Evolutionary conservation across 2,797 vertebrate genomes (phyloP).

Genomic region (Enteromius treurensis): DNA sequence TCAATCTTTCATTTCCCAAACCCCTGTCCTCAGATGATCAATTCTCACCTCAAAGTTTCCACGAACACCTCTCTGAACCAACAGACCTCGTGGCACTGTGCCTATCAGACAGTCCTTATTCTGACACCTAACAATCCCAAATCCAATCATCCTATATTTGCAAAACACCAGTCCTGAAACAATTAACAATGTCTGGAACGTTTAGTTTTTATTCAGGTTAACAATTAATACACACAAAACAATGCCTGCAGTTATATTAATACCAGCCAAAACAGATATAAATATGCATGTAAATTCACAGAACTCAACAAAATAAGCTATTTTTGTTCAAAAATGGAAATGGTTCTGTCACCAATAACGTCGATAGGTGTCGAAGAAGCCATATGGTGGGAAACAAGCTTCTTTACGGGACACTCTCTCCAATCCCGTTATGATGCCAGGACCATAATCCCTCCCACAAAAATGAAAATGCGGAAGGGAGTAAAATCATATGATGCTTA

Average conservation of each 20-base stretch:
- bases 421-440: slow-evolving; percentile 67
- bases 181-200: neutral
- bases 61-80: neutral
- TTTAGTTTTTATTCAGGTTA: neutral
- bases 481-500: neutral
- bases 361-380: slow-evolving; percentile 45
- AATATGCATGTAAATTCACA: neutral
- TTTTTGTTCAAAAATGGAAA: slow-evolving; percentile 42
- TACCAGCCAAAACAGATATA: neutral
- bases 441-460: slow-evolving; percentile 60
- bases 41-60: slow-evolving; percentile 23
- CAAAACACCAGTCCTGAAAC: slow-evolving; percentile 26
- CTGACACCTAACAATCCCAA: slow-evolving; percentile 26
- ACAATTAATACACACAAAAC: neutral
- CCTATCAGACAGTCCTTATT: neutral
- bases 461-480: slow-evolving; percentile 62
- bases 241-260: neutral
- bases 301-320: slow-evolving; percentile 9
- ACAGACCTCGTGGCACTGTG: neutral
- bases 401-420: slow-evolving; percentile 58
- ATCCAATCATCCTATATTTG: slow-evolving; percentile 17
- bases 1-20: slow-evolving; percentile 40
- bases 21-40: slow-evolving; percentile 34
- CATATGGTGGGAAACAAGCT: slow-evolving; percentile 64
- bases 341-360: neutral